Evolutionary conservation across 64 coral and sea anemone species (phyloP).

Genomic region (Montipora efflorescens): DNA sequence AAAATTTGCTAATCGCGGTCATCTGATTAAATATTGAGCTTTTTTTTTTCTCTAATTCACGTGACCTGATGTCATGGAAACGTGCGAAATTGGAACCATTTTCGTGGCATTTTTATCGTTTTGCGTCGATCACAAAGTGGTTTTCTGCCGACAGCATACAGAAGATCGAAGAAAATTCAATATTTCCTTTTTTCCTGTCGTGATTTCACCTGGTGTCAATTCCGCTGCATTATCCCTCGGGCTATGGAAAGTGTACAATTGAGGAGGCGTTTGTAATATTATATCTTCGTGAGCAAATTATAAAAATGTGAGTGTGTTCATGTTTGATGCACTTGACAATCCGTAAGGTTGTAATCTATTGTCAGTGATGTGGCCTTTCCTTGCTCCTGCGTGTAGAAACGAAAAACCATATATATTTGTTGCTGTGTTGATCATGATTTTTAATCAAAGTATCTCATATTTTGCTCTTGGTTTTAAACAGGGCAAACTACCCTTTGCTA

Average conservation of each 20-base stretch:
- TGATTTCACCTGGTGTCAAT: constrained; percentile 10
- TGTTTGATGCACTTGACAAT: not conserved
- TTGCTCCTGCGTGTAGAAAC: not conserved
- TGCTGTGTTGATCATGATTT: not conserved
- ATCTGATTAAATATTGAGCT: too few relatives aligned
- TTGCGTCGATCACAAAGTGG: not conserved
- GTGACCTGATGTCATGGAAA: constrained; percentile 35
- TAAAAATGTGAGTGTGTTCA: not conserved
- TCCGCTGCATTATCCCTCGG: not conserved
- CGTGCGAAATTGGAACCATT: not conserved
- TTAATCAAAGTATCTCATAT: not conserved
- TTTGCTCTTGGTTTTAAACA: not conserved
- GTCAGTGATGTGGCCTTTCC: not conserved
- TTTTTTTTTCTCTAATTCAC: not conserved
- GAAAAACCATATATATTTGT: not conserved
- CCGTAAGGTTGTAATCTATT: not conserved
- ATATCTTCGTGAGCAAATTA: not conserved
- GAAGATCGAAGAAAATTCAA: too few relatives aligned
- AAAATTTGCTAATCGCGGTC: too few relatives aligned
- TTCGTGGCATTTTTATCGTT: not conserved
- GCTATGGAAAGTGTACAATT: not conserved
- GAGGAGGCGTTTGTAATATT: not conserved
- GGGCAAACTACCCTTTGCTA: not conserved
- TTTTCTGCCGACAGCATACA: too few relatives aligned
- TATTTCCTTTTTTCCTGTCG: not conserved